phyloP scores from a whole-genome alignment of 2,113 vertebrate species.

The Nyctereutes procyonoides region DNA sequence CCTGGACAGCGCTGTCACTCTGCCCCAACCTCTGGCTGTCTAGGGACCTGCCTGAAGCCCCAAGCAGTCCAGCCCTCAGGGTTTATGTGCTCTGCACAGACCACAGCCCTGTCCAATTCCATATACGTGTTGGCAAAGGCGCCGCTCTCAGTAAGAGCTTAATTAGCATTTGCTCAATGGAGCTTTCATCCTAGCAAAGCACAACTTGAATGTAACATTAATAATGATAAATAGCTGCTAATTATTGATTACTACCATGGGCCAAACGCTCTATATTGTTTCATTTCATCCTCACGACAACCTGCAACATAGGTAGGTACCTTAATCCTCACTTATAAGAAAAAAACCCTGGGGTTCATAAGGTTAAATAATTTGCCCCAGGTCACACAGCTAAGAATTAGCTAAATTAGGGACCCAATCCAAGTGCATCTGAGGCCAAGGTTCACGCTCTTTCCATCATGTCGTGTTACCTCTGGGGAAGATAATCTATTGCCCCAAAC shows the following conservation, averaged over 20 bases:
- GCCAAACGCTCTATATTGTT: neutral
- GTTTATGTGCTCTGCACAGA: neutral
- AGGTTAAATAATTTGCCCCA: constrained; percentile 38
- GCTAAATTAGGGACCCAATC: constrained; percentile 17
- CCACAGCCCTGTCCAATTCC: neutral
- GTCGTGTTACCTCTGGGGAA: neutral
- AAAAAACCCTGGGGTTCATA: neutral
- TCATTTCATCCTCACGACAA: constrained; percentile 16
- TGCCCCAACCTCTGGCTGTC: neutral
- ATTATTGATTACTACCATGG: neutral
- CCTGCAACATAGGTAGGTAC: neutral
- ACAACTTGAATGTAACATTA: neutral
- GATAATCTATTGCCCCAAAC: neutral
- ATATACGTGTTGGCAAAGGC: neutral
- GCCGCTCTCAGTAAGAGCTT: neutral
- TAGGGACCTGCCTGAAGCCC: neutral
- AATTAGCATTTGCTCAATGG: neutral
- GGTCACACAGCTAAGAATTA: constrained; percentile 46
- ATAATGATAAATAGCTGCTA: neutral
- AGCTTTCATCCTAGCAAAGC: neutral
- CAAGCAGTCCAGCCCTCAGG: neutral
- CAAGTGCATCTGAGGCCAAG: constrained; percentile 41
- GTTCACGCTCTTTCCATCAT: constrained; percentile 7
- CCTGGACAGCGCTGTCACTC: neutral
- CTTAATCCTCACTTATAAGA: neutral